Conservation (phyloP, 2,797 vertebrate genomes). For the Meriones psammophilus region DNA sequence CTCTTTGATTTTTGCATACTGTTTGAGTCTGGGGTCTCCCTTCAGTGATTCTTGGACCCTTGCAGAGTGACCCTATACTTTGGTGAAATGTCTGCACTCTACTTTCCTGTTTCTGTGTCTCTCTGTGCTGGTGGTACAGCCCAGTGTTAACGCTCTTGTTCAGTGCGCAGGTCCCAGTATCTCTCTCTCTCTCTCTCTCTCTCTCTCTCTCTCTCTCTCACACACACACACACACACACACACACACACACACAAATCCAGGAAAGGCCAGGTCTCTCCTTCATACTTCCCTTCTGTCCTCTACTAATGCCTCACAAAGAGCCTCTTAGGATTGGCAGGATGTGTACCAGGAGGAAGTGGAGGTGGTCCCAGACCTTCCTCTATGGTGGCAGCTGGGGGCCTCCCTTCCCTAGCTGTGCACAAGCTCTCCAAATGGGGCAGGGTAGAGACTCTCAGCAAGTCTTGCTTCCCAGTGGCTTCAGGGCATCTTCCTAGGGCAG, state of each 20-base stretch:
- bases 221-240: no score
- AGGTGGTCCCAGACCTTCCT: neutral
- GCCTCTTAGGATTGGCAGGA: neutral
- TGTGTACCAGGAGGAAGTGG: neutral
- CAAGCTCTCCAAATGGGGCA: neutral
- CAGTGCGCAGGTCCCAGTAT: neutral
- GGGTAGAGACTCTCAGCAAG: neutral
- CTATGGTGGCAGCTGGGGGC: neutral
- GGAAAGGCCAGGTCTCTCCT: neutral
- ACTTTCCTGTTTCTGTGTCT: neutral
- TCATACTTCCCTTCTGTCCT: neutral
- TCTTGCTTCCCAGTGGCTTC: neutral
- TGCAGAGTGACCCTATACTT: neutral
- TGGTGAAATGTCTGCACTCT: neutral
- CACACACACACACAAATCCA: no score
- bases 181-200: no score
- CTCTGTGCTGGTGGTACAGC: neutral
- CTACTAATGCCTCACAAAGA: neutral
- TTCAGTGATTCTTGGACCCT: neutral
- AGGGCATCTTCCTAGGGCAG: neutral
- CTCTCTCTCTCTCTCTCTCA: no score
- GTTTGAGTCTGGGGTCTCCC: no score
- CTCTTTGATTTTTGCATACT: no score
- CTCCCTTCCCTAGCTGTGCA: neutral
- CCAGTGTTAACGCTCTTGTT: neutral